These are phyloP conservation scores for Gibbula magus DNA, from an alignment of 2,888 invertebrate genomes.

Conservation along the genomic window DNA sequence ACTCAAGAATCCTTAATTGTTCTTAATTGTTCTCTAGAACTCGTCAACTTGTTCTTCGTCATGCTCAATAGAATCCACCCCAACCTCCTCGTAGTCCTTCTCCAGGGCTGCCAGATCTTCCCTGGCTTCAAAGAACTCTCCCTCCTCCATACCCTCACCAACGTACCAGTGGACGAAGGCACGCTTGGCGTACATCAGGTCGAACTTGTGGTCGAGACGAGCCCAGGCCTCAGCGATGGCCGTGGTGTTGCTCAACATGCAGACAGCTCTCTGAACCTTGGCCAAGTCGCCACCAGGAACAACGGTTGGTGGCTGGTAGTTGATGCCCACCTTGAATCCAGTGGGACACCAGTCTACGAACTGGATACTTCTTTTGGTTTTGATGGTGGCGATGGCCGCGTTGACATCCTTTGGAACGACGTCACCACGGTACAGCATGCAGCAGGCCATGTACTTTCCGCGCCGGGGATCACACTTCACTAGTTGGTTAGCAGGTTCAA, in stretches of 20 bases:
- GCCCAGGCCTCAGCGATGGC: conserved; percentile 92
- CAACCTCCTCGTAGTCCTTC: too few species aligned
- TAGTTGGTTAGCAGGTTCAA: conserved; percentile 85
- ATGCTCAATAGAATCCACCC: too few species aligned
- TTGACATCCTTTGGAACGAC: conserved; percentile 62
- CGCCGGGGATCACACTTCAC: conserved; percentile 81
- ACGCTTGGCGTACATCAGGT: conserved; percentile 56
- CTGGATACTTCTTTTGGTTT: conserved; percentile 39
- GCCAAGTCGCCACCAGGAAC: conserved; percentile 75
- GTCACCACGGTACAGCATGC: conserved; percentile 94
- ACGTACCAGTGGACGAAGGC: conserved; percentile 4
- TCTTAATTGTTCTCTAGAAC: too few species aligned
- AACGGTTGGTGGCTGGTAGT: conserved; percentile 87
- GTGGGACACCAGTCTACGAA: conserved; percentile 71
- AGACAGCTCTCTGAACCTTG: conserved; percentile 81
- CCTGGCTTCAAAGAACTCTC: too few species aligned
- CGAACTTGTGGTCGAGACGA: conserved; percentile 77
- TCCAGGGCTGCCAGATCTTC: too few species aligned
- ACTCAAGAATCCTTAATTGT: too few species aligned
- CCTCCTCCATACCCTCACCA: too few species aligned
- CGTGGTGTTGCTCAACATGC: conserved; percentile 90
- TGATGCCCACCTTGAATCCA: conserved; percentile 82
- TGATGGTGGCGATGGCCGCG: conserved; percentile 36
- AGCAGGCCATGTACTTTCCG: conserved; percentile 89
- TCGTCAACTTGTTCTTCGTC: too few species aligned